Percentiles rank a stretch among this genome's conserved stretches.
Evolutionary conservation across 2,888 invertebrate genomes (phyloP).

Genomic region (Nephrotoma flavescens): DNA sequence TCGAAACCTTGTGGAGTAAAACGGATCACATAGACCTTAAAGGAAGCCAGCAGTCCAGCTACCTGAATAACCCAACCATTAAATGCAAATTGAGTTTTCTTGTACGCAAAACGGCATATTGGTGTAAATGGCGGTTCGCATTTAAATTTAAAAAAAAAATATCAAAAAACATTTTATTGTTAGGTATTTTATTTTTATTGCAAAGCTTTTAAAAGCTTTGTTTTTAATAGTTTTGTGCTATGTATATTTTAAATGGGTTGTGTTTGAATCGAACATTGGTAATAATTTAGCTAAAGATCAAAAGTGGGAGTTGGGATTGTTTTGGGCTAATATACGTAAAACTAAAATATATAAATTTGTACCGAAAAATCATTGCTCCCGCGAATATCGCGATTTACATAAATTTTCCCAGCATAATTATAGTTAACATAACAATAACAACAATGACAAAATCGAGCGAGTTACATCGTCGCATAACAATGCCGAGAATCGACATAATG

Average conservation of each 20-base stretch:
- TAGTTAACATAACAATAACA: background rate
- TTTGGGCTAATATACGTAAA: background rate
- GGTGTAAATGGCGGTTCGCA: background rate
- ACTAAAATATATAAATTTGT: background rate
- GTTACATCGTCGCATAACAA: background rate
- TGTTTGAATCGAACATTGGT: background rate
- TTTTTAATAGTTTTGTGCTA: background rate
- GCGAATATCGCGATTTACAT: background rate
- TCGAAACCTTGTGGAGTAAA: too few species aligned
- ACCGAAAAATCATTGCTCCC: background rate
- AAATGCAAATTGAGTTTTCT: too few species aligned
- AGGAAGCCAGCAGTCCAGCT: too few species aligned
- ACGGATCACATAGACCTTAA: too few species aligned
- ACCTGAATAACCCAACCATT: too few species aligned
- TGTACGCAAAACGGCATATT: background rate
- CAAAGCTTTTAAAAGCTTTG: background rate
- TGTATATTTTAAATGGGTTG: background rate
- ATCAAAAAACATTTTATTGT: background rate
- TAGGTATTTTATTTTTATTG: background rate
- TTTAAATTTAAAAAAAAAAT: background rate
- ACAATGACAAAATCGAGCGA: background rate
- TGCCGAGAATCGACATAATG: background rate
- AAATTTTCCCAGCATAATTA: background rate
- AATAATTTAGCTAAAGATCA: background rate
- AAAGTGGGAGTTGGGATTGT: background rate